Evolutionary conservation across 2,113 vertebrate species (phyloP).

Genomic region (Campylorhamphus procurvoides): DNA sequence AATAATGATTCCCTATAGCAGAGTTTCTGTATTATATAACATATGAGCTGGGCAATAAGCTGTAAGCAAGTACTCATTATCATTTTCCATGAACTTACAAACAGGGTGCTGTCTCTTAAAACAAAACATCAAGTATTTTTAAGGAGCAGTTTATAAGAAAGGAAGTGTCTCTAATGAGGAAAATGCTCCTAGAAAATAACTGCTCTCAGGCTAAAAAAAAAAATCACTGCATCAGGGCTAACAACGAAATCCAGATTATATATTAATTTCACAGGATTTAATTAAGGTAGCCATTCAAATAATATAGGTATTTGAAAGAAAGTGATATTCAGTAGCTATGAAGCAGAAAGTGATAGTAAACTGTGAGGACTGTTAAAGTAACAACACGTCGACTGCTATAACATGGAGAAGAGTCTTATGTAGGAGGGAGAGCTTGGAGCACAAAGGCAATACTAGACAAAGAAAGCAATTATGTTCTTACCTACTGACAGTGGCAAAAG

Average conservation of each 20-base stretch:
- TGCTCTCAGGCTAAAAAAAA: background rate
- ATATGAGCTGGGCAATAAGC: background rate
- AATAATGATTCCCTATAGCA: background rate
- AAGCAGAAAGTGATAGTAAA: background rate
- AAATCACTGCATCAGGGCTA: background rate
- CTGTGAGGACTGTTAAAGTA: background rate
- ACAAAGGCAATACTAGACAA: constrained; percentile 38
- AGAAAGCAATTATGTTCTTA: constrained; percentile 60
- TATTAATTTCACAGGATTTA: background rate
- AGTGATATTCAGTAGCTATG: background rate
- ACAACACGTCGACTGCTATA: background rate
- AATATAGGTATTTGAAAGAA: background rate
- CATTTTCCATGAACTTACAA: background rate
- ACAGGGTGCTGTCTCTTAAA: background rate
- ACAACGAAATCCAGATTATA: background rate
- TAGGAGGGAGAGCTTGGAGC: background rate
- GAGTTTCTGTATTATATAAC: background rate
- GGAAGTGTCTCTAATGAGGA: background rate
- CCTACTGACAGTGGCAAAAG: constrained; percentile 25
- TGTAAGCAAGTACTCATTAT: background rate
- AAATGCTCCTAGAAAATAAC: background rate
- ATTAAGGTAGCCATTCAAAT: background rate
- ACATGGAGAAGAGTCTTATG: background rate
- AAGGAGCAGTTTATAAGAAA: background rate
- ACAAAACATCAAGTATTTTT: background rate